Conservation (phyloP, 30 jellyfish, hydroid and myxozoan genomes). For the Aurelia aurita region DNA sequence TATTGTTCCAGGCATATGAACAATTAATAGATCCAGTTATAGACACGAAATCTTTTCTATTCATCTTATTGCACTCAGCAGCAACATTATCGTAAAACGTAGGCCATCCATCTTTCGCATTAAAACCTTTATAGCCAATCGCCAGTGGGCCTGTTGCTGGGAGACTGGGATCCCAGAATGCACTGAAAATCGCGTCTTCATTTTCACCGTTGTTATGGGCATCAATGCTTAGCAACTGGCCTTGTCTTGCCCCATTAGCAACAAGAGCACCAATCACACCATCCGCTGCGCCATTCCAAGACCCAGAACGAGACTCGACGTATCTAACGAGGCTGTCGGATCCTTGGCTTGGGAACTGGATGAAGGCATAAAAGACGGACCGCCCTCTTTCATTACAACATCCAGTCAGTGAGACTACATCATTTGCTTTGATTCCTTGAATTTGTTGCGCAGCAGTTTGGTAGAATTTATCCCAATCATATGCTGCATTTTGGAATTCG, state of each 20-base stretch:
- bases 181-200: constrained; percentile 41
- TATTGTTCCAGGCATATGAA: too few relatives aligned
- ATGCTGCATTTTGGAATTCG: constrained; percentile 25
- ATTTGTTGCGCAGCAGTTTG: constrained; percentile 14
- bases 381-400: constrained; percentile 23
- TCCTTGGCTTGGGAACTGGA: constrained; percentile 34
- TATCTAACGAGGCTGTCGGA: background rate
- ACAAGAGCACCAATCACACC: constrained; percentile 3
- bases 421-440: background rate
- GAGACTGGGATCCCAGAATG: constrained; percentile 16
- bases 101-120: constrained; percentile 24
- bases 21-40: constrained; percentile 36
- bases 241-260: constrained; percentile 21
- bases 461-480: constrained; percentile 18
- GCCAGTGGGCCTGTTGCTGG: constrained; percentile 34
- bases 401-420: constrained; percentile 30
- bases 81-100: constrained; percentile 6
- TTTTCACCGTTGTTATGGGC: constrained; percentile 45
- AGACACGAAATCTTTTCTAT: constrained; percentile 20
- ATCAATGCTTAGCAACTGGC: constrained; percentile 38
- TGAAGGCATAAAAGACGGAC: constrained; percentile 23
- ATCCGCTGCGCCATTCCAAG: constrained; percentile 43
- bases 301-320: constrained; percentile 15
- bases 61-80: constrained; percentile 11
- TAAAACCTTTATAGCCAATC: constrained; percentile 14